Percentiles rank a stretch among this genome's conserved stretches.
These are phyloP conservation scores for Protonibea diacanthus DNA, from an alignment of 2,797 vertebrate genomes.

Conservation along the genomic window DNA sequence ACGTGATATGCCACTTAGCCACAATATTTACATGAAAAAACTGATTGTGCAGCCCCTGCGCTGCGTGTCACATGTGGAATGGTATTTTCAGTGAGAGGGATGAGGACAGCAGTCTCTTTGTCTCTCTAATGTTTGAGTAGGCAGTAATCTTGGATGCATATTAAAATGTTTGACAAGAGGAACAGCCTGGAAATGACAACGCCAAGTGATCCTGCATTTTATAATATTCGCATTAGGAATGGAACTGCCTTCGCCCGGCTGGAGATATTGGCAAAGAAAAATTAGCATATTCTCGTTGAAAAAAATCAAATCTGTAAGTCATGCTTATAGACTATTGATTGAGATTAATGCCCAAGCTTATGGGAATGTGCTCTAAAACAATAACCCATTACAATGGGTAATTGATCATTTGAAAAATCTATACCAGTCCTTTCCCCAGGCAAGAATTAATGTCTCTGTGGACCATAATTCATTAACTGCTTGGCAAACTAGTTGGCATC, in stretches of 20 bases:
- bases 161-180: constrained; percentile 50
- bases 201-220: constrained; percentile 37
- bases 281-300: constrained; percentile 42
- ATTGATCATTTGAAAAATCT: constrained; percentile 83
- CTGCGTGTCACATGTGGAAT: constrained; percentile 7
- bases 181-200: constrained; percentile 44
- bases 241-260: constrained; percentile 31
- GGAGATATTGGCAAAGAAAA: constrained; percentile 39
- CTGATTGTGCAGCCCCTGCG: neutral
- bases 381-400: constrained; percentile 80
- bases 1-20: constrained; percentile 40
- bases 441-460: constrained; percentile 71
- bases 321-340: constrained; percentile 76
- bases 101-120: constrained; percentile 26
- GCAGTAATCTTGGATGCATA: constrained; percentile 41
- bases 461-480: constrained; percentile 75
- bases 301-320: constrained; percentile 50
- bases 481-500: constrained; percentile 54
- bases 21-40: constrained; percentile 51
- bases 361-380: constrained; percentile 80
- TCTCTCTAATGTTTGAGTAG: constrained; percentile 24
- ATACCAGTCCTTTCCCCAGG: constrained; percentile 69
- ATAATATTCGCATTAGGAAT: constrained; percentile 51
- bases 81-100: constrained; percentile 33
- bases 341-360: constrained; percentile 78